phyloP scores from a whole-genome alignment of 2,113 vertebrate genomes.

The Sminthopsis crassicaudata region DNA sequence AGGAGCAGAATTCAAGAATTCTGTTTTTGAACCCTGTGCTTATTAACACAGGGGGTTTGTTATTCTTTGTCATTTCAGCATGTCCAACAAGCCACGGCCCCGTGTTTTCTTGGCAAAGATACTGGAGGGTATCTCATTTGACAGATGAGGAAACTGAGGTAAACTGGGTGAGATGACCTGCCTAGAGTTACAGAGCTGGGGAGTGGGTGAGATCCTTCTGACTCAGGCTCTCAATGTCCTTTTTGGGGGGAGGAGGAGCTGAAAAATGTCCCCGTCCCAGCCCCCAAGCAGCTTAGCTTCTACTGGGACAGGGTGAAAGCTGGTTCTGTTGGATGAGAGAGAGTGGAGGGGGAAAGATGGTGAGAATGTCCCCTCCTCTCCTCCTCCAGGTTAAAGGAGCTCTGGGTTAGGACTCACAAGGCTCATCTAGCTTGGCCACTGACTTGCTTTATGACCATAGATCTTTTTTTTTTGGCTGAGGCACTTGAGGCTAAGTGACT shows the following conservation, averaged over 20 bases:
- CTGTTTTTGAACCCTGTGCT: neutral
- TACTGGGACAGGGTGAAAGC: neutral
- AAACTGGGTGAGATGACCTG: neutral
- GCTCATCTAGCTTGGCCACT: neutral
- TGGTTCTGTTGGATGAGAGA: neutral
- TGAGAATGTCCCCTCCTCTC: neutral
- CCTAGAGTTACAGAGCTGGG: neutral
- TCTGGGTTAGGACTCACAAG: too few species aligned
- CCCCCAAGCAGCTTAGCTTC: neutral
- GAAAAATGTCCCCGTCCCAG: neutral
- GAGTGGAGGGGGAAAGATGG: neutral
- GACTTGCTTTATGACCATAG: neutral
- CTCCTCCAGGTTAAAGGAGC: neutral
- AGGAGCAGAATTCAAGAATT: neutral
- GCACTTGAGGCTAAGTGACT: too few species aligned
- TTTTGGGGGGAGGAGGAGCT: neutral
- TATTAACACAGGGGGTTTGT: rapidly evolving
- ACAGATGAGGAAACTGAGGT: neutral
- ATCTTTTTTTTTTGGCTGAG: neutral
- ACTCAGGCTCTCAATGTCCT: neutral
- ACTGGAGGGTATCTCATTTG: neutral
- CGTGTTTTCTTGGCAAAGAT: neutral
- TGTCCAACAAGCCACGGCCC: neutral
- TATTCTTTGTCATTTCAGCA: neutral
- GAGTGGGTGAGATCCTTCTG: neutral